phyloP scores from a whole-genome alignment of 2,113 vertebrate genomes.

The Sylvia atricapilla region DNA sequence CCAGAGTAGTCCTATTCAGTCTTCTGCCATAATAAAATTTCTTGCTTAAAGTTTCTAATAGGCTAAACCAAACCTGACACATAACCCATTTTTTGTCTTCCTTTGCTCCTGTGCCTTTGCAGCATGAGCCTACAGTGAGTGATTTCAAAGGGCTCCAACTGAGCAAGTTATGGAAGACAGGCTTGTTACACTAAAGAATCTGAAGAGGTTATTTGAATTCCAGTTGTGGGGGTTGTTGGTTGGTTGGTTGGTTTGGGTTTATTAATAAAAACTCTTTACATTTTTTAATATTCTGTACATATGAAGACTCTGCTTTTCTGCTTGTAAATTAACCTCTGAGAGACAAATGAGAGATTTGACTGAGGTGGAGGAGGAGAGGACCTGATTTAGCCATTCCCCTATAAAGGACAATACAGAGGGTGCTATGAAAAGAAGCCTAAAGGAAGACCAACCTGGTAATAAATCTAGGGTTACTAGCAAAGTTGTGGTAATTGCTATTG shows the following conservation, averaged over 20 bases:
- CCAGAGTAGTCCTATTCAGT: conserved; percentile 12
- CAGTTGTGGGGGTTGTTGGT: not conserved
- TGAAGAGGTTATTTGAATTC: not conserved
- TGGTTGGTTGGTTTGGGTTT: not conserved
- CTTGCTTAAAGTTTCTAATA: not conserved
- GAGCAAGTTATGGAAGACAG: not conserved
- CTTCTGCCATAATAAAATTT: conserved; percentile 36
- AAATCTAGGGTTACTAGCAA: not conserved
- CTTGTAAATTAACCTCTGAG: not conserved
- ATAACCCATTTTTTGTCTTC: not conserved
- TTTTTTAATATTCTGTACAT: not conserved
- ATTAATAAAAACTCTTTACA: not conserved
- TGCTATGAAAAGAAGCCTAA: not conserved
- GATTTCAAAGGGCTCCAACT: not conserved
- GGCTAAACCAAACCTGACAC: not conserved
- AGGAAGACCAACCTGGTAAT: not conserved
- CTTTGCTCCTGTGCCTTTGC: not conserved
- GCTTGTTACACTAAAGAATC: not conserved
- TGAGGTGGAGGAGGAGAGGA: not conserved
- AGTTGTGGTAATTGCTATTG: not conserved
- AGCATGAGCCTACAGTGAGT: not conserved
- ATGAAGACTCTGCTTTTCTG: not conserved
- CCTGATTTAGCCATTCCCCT: not conserved
- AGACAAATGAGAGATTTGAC: not conserved
- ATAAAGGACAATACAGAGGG: not conserved